These are phyloP conservation scores for Python bivittatus DNA, from an alignment of 2,113 vertebrate species.

Conservation along the genomic window DNA sequence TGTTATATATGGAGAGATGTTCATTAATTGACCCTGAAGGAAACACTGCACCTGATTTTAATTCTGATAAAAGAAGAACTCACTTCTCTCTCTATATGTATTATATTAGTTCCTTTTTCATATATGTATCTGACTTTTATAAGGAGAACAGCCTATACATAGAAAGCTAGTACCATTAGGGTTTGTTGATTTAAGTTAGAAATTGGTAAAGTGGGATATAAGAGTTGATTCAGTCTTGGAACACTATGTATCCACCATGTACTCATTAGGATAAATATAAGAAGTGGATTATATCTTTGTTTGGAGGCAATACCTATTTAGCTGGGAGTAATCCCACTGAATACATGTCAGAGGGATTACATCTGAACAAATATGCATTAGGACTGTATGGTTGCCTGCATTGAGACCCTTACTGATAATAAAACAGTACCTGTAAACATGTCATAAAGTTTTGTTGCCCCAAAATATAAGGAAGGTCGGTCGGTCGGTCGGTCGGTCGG, in stretches of 20 bases:
- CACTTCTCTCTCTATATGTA: neutral
- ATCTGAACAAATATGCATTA: neutral
- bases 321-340: neutral
- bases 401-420: neutral
- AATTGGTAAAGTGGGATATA: neutral
- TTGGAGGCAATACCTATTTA: neutral
- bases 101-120: neutral
- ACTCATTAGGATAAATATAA: neutral
- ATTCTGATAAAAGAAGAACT: neutral
- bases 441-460: neutral
- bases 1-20: neutral
- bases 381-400: neutral
- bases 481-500: too few relatives aligned
- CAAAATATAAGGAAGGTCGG: too few relatives aligned
- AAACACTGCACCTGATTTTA: neutral
- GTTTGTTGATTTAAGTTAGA: neutral
- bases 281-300: neutral
- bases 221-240: neutral
- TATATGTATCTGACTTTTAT: slow-evolving; percentile 11
- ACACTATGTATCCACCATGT: neutral
- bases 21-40: neutral
- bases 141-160: neutral
- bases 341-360: neutral
- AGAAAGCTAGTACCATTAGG: neutral
- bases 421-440: neutral